Evolutionary conservation across 1,140 invertebrate species (phyloP).

Genomic region (Aphis craccivora): DNA sequence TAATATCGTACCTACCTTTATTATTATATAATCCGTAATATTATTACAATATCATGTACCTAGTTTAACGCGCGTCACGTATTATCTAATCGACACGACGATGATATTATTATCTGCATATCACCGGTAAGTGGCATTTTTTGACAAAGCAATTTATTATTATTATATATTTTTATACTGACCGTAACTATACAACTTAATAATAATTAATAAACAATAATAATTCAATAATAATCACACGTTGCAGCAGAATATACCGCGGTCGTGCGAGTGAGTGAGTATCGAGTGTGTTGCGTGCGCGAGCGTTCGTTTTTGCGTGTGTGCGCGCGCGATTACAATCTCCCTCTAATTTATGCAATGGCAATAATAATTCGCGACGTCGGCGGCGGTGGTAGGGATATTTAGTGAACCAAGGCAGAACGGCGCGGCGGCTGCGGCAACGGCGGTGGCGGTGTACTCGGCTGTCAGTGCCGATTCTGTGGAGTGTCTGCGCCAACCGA

Average conservation of each 20-base stretch:
- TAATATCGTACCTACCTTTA: not conserved
- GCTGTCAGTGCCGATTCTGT: constrained; percentile 56
- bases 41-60: not conserved
- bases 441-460: constrained; percentile 1
- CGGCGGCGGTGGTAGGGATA: constrained; percentile 48
- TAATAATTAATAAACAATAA: not conserved
- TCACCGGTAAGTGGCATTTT: not conserved
- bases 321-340: constrained; percentile 42
- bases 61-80: not conserved
- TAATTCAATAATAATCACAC: not conserved
- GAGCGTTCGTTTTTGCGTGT: not conserved
- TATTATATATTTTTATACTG: too few relatives aligned
- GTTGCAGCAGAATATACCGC: not conserved
- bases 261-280: not conserved
- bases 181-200: not conserved
- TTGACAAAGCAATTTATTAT: not conserved
- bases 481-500: constrained; percentile 57
- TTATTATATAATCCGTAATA: not conserved
- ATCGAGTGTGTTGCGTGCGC: not conserved
- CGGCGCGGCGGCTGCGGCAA: constrained; percentile 1
- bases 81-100: not conserved
- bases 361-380: constrained; percentile 45
- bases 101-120: not conserved
- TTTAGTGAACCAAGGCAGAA: constrained; percentile 33
- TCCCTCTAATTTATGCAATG: constrained; percentile 56